Conservation (phyloP, 2,888 invertebrate genomes). For the Tinea trinotella region DNA sequence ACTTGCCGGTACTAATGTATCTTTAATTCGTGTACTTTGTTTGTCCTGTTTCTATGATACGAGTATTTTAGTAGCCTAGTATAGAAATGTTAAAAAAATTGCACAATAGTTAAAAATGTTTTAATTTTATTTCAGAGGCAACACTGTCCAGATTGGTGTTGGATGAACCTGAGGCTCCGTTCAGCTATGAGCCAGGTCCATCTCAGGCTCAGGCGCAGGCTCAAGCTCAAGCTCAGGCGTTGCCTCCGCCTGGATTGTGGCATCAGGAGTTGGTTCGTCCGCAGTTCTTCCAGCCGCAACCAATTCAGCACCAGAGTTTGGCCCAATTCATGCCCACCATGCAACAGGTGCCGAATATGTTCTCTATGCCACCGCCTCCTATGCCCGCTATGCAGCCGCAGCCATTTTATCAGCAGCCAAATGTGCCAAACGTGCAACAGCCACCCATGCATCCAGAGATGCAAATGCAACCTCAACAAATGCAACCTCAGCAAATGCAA, state of each 20-base stretch:
- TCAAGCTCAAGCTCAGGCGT: not conserved
- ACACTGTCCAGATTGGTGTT: conserved; percentile 72
- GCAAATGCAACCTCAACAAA: conserved; percentile 27
- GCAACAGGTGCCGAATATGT: not conserved
- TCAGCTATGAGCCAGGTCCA: not conserved
- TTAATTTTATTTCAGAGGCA: conserved; percentile 53
- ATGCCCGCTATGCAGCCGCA: not conserved
- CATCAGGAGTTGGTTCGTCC: not conserved
- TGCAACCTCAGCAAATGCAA: no score
- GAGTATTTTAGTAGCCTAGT: no score
- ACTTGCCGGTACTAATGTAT: no score
- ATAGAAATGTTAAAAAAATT: no score
- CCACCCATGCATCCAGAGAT: not conserved
- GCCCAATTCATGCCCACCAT: not conserved
- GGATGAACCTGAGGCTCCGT: conserved; percentile 66
- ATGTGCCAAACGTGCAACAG: not conserved
- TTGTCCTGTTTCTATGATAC: no score
- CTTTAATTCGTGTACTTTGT: no score
- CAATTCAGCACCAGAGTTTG: not conserved
- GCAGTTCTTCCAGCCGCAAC: not conserved
- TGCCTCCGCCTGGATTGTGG: not conserved
- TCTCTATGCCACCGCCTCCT: not conserved
- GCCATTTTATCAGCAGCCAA: not conserved
- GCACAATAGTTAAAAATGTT: not conserved
- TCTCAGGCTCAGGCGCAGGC: not conserved